phyloP scores from a whole-genome alignment of 2,888 invertebrate species.

The Lagria hirta region DNA sequence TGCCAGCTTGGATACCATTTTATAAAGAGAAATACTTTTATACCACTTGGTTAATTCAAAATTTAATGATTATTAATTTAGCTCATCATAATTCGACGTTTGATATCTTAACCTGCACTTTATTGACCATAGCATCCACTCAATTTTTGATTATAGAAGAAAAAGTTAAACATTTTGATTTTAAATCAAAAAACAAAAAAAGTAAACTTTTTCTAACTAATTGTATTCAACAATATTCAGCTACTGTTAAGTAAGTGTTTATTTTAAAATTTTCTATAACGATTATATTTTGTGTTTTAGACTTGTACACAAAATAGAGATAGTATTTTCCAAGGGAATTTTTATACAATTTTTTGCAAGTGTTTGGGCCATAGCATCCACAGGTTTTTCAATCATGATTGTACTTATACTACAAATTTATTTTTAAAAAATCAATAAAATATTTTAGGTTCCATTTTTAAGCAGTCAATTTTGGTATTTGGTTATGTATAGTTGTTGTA shows the following conservation, averaged over 20 bases:
- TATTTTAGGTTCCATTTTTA: conserved; percentile 10
- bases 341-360: conserved; percentile 23
- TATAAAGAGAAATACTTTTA: conserved; percentile 7
- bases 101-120: conserved; percentile 11
- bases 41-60: conserved; percentile 10
- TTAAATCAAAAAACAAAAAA: background rate
- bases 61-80: conserved; percentile 2
- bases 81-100: conserved; percentile 13
- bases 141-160: conserved; percentile 14
- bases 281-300: conserved; percentile 4
- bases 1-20: conserved; percentile 19
- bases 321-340: conserved; percentile 15
- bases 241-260: conserved; percentile 8
- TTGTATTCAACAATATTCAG: conserved; percentile 9
- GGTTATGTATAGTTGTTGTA: conserved; percentile 15
- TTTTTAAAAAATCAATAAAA: too few species aligned
- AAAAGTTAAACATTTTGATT: conserved; percentile 10
- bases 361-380: conserved; percentile 21
- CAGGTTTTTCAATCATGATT: conserved; percentile 17
- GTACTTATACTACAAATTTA: conserved; percentile 3
- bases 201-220: conserved; percentile 4
- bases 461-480: conserved; percentile 8
- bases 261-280: too few species aligned
- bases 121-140: conserved; percentile 10
- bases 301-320: conserved; percentile 9